Evolutionary conservation across 2,113 vertebrate species (phyloP).

Genomic region (Tamias sibiricus): DNA sequence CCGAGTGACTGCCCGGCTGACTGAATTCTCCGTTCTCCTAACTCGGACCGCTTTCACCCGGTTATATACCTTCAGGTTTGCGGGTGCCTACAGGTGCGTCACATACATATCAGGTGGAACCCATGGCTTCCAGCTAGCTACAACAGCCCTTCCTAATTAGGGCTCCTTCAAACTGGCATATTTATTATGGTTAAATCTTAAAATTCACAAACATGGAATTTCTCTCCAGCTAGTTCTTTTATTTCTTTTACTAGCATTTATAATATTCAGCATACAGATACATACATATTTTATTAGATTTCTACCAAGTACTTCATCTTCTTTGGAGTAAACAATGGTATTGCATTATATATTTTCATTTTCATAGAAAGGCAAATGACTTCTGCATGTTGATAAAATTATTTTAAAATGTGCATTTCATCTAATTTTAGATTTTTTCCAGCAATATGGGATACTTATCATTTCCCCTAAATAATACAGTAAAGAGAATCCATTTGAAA

Average conservation of each 20-base stretch:
- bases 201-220: background rate
- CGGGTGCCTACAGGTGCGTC: too few species aligned
- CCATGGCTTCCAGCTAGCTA: too few species aligned
- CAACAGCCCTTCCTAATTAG: too few species aligned
- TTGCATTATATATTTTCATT: background rate
- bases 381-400: background rate
- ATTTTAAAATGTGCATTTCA: background rate
- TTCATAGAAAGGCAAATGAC: conserved; percentile 4
- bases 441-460: background rate
- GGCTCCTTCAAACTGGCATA: too few species aligned
- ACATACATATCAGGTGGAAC: too few species aligned
- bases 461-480: background rate
- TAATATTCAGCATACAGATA: background rate
- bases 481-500: background rate
- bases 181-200: background rate
- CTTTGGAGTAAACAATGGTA: background rate
- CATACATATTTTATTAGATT: background rate
- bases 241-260: background rate
- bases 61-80: too few species aligned
- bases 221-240: background rate
- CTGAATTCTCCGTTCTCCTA: too few species aligned
- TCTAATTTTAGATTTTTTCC: background rate
- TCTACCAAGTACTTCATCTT: conserved; percentile 23
- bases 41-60: too few species aligned
- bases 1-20: too few species aligned